phyloP scores from a whole-genome alignment of 2,113 vertebrate species.

The Paramormyrops kingsleyae region DNA sequence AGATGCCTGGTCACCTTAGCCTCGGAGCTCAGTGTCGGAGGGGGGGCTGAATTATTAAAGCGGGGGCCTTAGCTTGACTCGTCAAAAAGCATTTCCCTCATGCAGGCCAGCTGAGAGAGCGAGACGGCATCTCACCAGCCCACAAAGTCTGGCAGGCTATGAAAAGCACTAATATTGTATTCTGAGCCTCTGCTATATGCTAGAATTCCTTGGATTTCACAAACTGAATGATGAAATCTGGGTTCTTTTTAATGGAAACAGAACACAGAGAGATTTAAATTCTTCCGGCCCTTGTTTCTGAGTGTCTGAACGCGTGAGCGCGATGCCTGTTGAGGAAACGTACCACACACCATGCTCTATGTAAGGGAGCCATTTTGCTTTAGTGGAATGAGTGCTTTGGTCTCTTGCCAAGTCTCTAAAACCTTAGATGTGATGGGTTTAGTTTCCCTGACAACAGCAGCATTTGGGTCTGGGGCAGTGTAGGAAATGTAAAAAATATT shows the following conservation, averaged over 20 bases:
- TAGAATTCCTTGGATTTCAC: neutral
- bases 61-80: neutral
- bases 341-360: neutral
- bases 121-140: neutral
- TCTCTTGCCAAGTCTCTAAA: neutral
- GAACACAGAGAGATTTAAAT: neutral
- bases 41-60: neutral
- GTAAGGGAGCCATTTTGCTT: neutral
- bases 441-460: conserved; percentile 5
- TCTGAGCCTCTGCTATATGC: neutral
- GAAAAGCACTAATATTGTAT: neutral
- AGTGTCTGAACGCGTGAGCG: neutral
- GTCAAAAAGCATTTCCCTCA: neutral
- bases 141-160: neutral
- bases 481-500: neutral
- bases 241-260: neutral
- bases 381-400: neutral
- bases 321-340: neutral
- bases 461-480: neutral
- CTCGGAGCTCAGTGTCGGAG: neutral
- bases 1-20: neutral
- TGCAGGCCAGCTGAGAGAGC: neutral
- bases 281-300: neutral
- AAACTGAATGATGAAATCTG: neutral
- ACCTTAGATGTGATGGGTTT: neutral